phyloP scores from a whole-genome alignment of 1,140 invertebrate genomes.

The Episyrphus balteatus region DNA sequence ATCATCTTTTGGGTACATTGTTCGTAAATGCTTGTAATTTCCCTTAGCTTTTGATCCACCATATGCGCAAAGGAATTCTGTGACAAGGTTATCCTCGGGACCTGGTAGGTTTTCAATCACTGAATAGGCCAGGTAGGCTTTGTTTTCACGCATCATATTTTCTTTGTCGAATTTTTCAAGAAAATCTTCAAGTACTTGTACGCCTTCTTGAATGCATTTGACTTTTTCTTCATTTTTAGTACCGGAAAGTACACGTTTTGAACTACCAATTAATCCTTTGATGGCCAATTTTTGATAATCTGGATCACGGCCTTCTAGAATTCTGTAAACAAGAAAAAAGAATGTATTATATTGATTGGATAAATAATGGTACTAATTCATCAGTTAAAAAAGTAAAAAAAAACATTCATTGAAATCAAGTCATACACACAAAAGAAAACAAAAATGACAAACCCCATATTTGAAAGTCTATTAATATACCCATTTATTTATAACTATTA shows the following conservation, averaged over 20 bases:
- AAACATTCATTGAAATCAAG: too few relatives aligned
- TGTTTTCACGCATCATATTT: constrained; percentile 48
- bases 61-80: constrained; percentile 24
- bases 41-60: constrained; percentile 41
- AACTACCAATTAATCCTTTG: constrained; percentile 50
- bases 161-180: constrained; percentile 49
- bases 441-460: too few relatives aligned
- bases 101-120: constrained; percentile 25
- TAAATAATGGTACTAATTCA: neutral
- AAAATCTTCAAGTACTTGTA: constrained; percentile 50
- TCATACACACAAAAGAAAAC: too few relatives aligned
- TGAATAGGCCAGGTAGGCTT: constrained; percentile 40
- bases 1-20: constrained; percentile 41
- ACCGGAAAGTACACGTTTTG: constrained; percentile 50
- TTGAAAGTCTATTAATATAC: too few relatives aligned
- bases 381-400: neutral
- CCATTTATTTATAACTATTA: too few relatives aligned
- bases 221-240: constrained; percentile 54
- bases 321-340: constrained; percentile 21
- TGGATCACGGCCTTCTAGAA: constrained; percentile 50
- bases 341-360: neutral
- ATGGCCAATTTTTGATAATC: constrained; percentile 53
- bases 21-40: constrained; percentile 52
- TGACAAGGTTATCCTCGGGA: constrained; percentile 26
- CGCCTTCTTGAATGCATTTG: constrained; percentile 52